Evolutionary conservation across 1,140 invertebrate species (phyloP).

Genomic region (Pristionchus pacificus): DNA sequence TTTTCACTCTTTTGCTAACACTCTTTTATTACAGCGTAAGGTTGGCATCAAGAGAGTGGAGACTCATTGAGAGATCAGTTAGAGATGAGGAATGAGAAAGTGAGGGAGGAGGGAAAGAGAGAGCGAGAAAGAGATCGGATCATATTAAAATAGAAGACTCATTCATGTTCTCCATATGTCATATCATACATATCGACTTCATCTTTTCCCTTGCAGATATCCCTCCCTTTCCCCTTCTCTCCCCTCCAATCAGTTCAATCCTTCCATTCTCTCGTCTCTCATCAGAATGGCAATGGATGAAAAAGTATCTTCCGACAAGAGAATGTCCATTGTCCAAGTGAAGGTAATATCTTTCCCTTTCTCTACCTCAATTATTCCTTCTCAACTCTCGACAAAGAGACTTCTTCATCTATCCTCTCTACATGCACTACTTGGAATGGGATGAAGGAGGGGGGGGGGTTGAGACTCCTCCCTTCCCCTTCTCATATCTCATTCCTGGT

Average conservation of each 20-base stretch:
- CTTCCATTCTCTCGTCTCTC: too few species aligned
- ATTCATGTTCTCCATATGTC: background rate
- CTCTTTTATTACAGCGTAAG: too few species aligned
- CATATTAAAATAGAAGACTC: background rate
- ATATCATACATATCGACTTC: too few species aligned
- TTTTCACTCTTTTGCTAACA: background rate
- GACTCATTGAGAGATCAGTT: too few species aligned
- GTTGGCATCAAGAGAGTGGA: too few species aligned
- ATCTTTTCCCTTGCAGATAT: background rate
- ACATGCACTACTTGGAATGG: constrained; percentile 1
- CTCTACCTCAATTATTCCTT: constrained; percentile 10
- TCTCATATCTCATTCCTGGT: too few species aligned
- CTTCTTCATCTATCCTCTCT: background rate
- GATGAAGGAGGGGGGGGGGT: too few species aligned
- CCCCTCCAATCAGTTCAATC: too few species aligned
- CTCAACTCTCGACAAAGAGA: background rate
- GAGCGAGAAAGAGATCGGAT: background rate
- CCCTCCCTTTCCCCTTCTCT: background rate
- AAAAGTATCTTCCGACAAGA: background rate
- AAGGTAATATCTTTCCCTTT: constrained; percentile 2
- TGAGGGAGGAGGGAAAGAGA: too few species aligned
- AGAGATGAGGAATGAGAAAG: too few species aligned
- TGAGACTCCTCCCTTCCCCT: too few species aligned
- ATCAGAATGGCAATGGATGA: too few species aligned
- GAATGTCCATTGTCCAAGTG: background rate